Conservation (phyloP, 1,140 invertebrate genomes). For the Asobara japonica region DNA sequence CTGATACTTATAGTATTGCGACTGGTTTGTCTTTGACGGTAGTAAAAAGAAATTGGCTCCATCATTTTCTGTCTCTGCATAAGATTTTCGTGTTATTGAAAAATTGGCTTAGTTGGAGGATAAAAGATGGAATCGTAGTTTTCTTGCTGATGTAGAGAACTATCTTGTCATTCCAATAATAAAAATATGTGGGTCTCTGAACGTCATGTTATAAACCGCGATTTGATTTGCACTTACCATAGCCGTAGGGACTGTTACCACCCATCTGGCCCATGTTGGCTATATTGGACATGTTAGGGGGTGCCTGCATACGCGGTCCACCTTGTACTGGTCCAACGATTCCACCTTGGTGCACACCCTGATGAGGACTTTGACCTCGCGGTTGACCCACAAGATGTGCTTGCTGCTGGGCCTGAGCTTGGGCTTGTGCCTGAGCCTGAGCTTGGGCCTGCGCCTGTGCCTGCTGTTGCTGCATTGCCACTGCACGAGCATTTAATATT, state of each 20-base stretch:
- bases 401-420: constrained; percentile 62
- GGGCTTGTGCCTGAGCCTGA: constrained; percentile 43
- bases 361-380: constrained; percentile 62
- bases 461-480: constrained; percentile 68
- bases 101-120: too few relatives aligned
- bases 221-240: too few relatives aligned
- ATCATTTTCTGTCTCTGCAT: too few relatives aligned
- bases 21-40: too few relatives aligned
- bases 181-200: too few relatives aligned
- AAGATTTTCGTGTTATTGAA: too few relatives aligned
- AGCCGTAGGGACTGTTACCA: constrained; percentile 67
- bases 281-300: constrained; percentile 61
- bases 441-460: constrained; percentile 28
- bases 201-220: too few relatives aligned
- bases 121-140: too few relatives aligned
- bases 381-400: constrained; percentile 65
- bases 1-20: too few relatives aligned
- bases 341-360: constrained; percentile 60
- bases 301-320: constrained; percentile 69
- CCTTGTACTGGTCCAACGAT: constrained; percentile 63
- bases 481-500: constrained; percentile 70
- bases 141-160: too few relatives aligned
- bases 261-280: constrained; percentile 62
- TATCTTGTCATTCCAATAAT: too few relatives aligned
- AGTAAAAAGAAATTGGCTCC: too few relatives aligned